These are phyloP conservation scores for Acanthisitta chloris DNA, from an alignment of 2,113 vertebrate genomes.

Conservation along the genomic window DNA sequence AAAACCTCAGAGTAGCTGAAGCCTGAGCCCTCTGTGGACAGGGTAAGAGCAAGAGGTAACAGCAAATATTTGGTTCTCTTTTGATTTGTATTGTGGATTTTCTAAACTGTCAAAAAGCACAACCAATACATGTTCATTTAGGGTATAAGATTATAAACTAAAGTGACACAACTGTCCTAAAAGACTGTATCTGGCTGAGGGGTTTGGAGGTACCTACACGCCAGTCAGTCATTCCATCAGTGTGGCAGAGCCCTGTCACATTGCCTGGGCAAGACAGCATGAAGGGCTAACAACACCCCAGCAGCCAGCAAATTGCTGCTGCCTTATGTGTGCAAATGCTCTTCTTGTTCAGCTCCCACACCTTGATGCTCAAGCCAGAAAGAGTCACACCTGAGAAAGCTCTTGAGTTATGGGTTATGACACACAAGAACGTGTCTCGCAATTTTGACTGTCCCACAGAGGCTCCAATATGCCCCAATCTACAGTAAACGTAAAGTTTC, in stretches of 20 bases:
- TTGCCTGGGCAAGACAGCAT: background rate
- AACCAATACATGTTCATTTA: background rate
- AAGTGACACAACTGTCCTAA: background rate
- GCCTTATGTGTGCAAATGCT: background rate
- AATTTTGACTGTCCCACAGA: background rate
- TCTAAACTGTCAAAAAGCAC: background rate
- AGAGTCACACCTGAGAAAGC: background rate
- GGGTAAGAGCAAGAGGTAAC: background rate
- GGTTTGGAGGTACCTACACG: background rate
- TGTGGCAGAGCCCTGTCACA: accelerated
- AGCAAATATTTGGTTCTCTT: background rate
- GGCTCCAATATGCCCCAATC: background rate
- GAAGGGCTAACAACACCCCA: background rate
- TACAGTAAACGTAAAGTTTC: background rate
- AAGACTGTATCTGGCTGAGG: background rate
- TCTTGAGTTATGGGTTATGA: background rate
- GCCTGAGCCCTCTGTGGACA: background rate
- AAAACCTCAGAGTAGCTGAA: background rate
- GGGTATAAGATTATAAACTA: background rate
- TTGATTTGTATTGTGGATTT: background rate
- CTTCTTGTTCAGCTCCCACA: background rate
- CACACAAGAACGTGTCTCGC: background rate
- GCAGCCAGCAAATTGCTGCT: background rate
- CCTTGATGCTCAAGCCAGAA: background rate
- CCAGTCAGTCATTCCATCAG: background rate